These are phyloP conservation scores for Entosphenus tridentatus DNA, from an alignment of 2,113 vertebrate species.

Conservation along the genomic window DNA sequence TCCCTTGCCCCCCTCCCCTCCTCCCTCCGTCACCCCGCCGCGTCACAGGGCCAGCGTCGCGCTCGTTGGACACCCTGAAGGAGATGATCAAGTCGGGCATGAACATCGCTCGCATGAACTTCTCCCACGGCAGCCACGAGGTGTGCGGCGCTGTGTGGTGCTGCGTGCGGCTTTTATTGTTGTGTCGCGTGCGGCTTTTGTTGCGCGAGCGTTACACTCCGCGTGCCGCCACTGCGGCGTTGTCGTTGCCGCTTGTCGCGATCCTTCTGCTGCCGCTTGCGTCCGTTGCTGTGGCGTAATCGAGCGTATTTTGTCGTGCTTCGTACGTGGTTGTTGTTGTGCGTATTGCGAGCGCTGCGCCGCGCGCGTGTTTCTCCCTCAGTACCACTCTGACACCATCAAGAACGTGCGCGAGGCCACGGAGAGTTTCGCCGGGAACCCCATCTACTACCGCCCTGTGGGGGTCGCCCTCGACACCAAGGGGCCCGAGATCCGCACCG, in stretches of 20 bases:
- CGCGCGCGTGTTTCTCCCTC: background rate
- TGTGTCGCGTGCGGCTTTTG: background rate
- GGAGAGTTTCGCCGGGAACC: conserved; percentile 60
- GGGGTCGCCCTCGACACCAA: conserved; percentile 91
- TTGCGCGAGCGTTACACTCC: background rate
- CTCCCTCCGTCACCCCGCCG: too few species aligned
- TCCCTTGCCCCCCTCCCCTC: too few species aligned
- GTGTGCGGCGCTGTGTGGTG: conserved; percentile 18
- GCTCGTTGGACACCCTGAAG: conserved; percentile 51
- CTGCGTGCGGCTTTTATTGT: background rate
- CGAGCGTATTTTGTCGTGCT: too few species aligned
- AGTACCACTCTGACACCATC: conserved; percentile 87
- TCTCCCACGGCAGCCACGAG: conserved; percentile 89
- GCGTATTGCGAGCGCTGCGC: too few species aligned
- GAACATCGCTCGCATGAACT: conserved; percentile 92
- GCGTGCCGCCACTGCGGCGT: too few species aligned
- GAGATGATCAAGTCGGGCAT: conserved; percentile 96
- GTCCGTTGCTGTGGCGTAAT: too few species aligned
- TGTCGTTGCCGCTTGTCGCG: too few species aligned
- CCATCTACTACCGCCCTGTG: conserved; percentile 59
- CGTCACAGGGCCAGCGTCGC: conserved; percentile 51
- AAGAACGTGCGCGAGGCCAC: conserved; percentile 65
- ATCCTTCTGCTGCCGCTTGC: too few species aligned
- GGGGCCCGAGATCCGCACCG: conserved; percentile 88
- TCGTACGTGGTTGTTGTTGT: too few species aligned